These are phyloP conservation scores for Sorex araneus DNA, from an alignment of 2,113 vertebrate genomes.

Conservation along the genomic window DNA sequence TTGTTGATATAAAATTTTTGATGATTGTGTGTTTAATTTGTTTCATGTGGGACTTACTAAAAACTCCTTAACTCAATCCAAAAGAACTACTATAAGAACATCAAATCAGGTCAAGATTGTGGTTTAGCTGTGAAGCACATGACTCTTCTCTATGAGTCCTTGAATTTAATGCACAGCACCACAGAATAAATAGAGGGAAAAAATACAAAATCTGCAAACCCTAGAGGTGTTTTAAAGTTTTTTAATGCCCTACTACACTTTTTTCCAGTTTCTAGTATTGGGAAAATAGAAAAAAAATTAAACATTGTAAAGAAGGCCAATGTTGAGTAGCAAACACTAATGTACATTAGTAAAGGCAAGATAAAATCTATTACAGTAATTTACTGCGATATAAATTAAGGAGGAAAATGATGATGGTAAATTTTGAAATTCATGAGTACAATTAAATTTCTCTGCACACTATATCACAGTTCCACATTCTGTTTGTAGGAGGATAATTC, in stretches of 20 bases:
- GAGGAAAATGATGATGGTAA: neutral
- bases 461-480: neutral
- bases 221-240: neutral
- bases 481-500: neutral
- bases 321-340: conserved; percentile 10
- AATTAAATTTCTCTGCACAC: neutral
- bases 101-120: neutral
- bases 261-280: neutral
- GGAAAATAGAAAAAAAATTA: conserved; percentile 4
- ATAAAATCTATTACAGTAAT: conserved; percentile 37
- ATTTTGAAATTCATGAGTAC: neutral
- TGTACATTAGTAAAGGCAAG: neutral
- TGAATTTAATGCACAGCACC: too few species aligned
- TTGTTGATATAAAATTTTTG: neutral
- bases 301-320: conserved; percentile 47
- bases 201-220: neutral
- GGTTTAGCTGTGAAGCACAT: neutral
- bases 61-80: neutral
- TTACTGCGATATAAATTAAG: neutral
- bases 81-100: neutral
- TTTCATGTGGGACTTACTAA: neutral
- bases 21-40: neutral
- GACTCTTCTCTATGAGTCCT: too few species aligned
- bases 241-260: neutral
- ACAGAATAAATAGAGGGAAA: neutral